phyloP scores from a whole-genome alignment of 2,113 vertebrate genomes.

The Circaetus cinerascens region DNA sequence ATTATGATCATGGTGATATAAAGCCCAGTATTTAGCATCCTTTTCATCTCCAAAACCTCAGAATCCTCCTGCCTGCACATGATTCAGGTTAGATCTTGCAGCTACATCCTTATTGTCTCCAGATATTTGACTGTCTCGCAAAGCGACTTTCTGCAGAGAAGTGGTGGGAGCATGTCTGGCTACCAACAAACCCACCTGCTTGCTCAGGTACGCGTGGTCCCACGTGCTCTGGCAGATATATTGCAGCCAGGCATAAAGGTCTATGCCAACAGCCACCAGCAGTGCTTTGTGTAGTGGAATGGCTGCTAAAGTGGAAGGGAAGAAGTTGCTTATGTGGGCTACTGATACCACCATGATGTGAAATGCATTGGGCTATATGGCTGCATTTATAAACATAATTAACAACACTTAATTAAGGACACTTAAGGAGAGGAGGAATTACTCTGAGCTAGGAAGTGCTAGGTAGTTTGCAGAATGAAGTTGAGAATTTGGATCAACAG shows the following conservation, averaged over 20 bases:
- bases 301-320: neutral
- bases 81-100: neutral
- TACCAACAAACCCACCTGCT: neutral
- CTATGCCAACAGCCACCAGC: neutral
- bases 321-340: neutral
- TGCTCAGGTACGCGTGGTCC: neutral
- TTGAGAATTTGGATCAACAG: neutral
- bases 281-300: neutral
- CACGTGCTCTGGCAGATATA: fast-evolving
- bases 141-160: neutral
- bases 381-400: neutral
- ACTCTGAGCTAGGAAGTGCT: neutral
- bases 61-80: neutral
- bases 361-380: neutral
- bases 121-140: neutral
- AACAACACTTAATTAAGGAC: neutral
- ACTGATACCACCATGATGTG: neutral
- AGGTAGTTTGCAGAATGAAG: neutral
- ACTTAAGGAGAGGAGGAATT: neutral
- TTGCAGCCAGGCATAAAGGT: neutral
- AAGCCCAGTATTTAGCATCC: neutral
- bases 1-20: neutral
- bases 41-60: neutral
- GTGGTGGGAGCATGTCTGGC: neutral
- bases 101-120: neutral